Evolutionary conservation across 1,140 invertebrate genomes (phyloP), one percentile per base, ranked within the genome.

Genomic region (Zaprionus tsacasi): DNA sequence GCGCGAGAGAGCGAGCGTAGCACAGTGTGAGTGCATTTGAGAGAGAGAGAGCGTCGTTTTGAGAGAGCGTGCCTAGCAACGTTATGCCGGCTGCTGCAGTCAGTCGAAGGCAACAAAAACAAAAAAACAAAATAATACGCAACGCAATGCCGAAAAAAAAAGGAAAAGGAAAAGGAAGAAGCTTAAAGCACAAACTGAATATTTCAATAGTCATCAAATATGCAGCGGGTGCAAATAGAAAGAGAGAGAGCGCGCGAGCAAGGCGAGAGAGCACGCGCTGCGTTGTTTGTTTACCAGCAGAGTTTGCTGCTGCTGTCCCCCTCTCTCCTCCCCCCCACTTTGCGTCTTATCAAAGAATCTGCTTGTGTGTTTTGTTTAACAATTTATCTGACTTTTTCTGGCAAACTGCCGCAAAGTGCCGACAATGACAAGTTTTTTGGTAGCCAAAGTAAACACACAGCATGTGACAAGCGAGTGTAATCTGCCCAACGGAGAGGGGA

Each of bases 171-270:
- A n/a, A n/a, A 21, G 21, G 21, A 21, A 6, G 38, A 68, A 79
- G 73, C 72, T 71, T 70, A 50, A 76, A 87, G 76, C 76, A 63
- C 64, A 79, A 70, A 27, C 70, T 79, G 45, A 87, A 86, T 76
- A 79, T 73, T 79, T 70, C 70, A 82, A 79, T 70, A 85, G 78
- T 81, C 70, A 85, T 86, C 67, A 86, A 86, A 78, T 70, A 56
- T 57, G 45, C 33, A 38, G 21, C 21, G 38, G 21, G n/a, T 52
- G 66, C n/a, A 13, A 35, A 33, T 38, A 48, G 12, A 43, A 12
- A 48, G 30, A 13, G 15, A 45, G n/a, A 8, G n/a, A 6, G 5
- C 15, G 7, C 33, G n/a, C 15, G 40, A 0, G n/a, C 2, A 15
- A 8, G 8, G n/a, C 40, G 40, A 45, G 40, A 45, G 40, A 15